Conservation (phyloP, 1,140 invertebrate genomes). For the Sycophila sp. region DNA sequence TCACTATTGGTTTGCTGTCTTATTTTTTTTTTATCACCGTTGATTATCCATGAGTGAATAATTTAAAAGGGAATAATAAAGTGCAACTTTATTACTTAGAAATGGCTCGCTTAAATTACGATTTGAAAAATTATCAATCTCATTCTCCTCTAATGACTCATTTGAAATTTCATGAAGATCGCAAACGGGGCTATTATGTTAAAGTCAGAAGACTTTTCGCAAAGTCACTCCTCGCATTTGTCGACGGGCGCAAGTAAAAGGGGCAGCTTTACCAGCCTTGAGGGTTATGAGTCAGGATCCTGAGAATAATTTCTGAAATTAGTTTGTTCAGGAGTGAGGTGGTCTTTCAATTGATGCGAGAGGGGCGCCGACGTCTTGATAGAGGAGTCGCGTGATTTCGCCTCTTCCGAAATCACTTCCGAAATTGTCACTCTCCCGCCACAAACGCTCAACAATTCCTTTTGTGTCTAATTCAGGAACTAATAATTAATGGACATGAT, state of each 20-base stretch:
- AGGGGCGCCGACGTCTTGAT: neutral
- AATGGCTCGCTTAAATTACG: too few species aligned
- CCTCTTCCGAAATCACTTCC: neutral
- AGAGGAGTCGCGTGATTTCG: neutral
- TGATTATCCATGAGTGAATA: too few species aligned
- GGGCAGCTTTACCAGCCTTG: neutral
- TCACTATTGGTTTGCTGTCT: too few species aligned
- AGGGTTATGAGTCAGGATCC: neutral
- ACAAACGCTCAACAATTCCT: too few species aligned
- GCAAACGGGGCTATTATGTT: neutral
- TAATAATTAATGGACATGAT: too few species aligned
- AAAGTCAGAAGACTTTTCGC: neutral
- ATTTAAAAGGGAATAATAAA: too few species aligned
- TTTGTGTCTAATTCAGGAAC: too few species aligned
- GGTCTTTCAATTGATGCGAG: neutral
- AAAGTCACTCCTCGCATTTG: conserved; percentile 1
- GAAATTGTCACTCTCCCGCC: neutral
- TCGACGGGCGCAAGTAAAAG: neutral
- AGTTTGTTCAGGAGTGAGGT: neutral
- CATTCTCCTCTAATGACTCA: neutral
- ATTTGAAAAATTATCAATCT: neutral
- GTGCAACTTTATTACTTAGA: too few species aligned
- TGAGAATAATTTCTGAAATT: conserved; percentile 26
- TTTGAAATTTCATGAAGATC: neutral
- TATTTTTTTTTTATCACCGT: too few species aligned